phyloP scores from a whole-genome alignment of 2,797 vertebrate species.

The Telmatherina bonti region DNA sequence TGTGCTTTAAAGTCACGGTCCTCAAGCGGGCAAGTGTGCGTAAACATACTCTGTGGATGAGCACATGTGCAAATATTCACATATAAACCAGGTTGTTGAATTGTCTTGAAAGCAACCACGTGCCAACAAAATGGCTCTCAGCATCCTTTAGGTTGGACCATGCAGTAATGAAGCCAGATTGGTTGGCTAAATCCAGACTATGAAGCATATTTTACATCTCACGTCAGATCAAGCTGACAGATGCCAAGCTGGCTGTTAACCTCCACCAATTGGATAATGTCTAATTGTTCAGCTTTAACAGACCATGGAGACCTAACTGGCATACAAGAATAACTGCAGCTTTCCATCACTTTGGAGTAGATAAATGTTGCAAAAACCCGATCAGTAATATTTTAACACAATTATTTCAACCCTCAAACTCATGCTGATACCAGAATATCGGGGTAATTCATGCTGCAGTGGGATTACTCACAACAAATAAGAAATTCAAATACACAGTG shows the following conservation, averaged over 20 bases:
- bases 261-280: conserved; percentile 68
- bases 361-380: conserved; percentile 5
- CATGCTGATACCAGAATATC: not conserved
- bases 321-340: conserved; percentile 29
- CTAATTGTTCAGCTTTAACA: conserved; percentile 55
- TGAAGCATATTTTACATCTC: conserved; percentile 71
- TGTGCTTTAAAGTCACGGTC: conserved; percentile 7
- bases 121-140: conserved; percentile 57
- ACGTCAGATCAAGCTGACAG: conserved; percentile 69
- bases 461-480: conserved; percentile 29
- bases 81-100: conserved; percentile 32
- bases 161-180: conserved; percentile 56
- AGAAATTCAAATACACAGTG: conserved; percentile 23
- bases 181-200: conserved; percentile 55
- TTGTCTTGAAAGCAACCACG: conserved; percentile 48
- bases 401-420: not conserved
- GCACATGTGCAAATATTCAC: conserved; percentile 26
- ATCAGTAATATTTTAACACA: not conserved
- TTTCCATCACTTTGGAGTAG: conserved; percentile 8
- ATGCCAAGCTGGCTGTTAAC: conserved; percentile 62
- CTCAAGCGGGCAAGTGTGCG: not conserved
- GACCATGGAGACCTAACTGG: conserved; percentile 46
- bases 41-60: conserved; percentile 1
- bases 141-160: conserved; percentile 44
- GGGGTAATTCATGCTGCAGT: not conserved